Base-by-base conservation (phyloP, 2,888 invertebrate species). In the Perizoma flavofasciatum region DNA sequence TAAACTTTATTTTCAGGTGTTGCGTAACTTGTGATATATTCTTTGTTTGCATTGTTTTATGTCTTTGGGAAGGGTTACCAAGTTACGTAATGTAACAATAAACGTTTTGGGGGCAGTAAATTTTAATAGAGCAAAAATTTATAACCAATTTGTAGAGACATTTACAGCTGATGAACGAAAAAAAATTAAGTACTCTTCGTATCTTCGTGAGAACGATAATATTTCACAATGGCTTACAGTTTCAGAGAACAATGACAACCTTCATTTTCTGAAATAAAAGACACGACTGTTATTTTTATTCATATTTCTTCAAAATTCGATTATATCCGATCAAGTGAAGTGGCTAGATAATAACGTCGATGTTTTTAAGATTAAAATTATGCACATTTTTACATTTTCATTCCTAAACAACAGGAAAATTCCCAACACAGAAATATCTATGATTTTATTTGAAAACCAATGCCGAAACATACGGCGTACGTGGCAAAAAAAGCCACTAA, bases 61-160 rank as follows among this genome's bases (percentile, higher is more conserved):
- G 79, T 74, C 74, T 61, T 22, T 61, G 72, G 70, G 78, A 89
- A 86, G 87, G 87, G 89, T 88, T 88, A 87, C 88, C 81, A 73
- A 82, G 83, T 87, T 87, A 88, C 86, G 86, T 84, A 87, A 88
- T 82, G 77, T 81, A 79, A 85, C 83, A 83, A 85, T 87, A 86
- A 89, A 87, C 83, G 82, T 81, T 86, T 87, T 81, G 82, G 82
- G 80, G 79, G 76, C 73, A 82, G 86, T 88, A 86, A 86, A 86
- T 88, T 89, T 88, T 88, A 88, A 89, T 89, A 88, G 87, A 83
- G 81, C 82, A 83, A 79, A 86, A 87, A 85, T 89, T 89, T 89
- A 91, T 84, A 77, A 77, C 77, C 86, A 78, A 82, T 88, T 88
- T 85, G 85, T 81, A 81, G 83, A 72, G 88, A 89, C 87, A 83